Percentiles rank a stretch among this genome's conserved stretches.
phyloP scores from a whole-genome alignment of 2,888 invertebrate species.

The Andrena praecox region DNA sequence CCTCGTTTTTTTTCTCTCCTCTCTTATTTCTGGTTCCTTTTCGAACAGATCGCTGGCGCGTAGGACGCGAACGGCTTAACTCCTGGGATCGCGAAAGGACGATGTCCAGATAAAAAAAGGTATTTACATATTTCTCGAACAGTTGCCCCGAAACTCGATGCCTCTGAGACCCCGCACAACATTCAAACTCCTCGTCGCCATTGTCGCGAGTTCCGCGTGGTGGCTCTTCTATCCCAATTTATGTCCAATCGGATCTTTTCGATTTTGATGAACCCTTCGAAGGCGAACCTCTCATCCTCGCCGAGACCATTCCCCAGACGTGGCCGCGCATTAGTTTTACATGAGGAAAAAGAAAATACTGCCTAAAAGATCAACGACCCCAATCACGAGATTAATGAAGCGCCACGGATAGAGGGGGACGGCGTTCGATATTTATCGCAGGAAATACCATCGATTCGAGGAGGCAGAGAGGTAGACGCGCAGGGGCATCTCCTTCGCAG shows the following conservation, averaged over 20 bases:
- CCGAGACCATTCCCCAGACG: neutral
- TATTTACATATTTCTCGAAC: constrained; percentile 55
- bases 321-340: neutral
- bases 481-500: too few relatives aligned
- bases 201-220: constrained; percentile 16
- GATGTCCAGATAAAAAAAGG: constrained; percentile 49
- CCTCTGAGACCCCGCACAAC: constrained; percentile 30
- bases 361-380: neutral
- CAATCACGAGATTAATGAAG: constrained; percentile 20
- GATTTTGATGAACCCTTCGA: neutral
- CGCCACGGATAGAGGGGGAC: neutral
- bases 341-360: neutral
- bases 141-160: constrained; percentile 43
- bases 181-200: constrained; percentile 38
- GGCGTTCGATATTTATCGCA: constrained; percentile 36
- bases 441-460: neutral
- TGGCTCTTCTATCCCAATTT: neutral
- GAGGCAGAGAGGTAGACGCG: neutral
- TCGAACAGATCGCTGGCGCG: constrained; percentile 35
- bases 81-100: constrained; percentile 50
- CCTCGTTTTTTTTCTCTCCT: constrained; percentile 50
- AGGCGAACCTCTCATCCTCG: neutral
- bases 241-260: neutral
- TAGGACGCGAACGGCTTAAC: constrained; percentile 58
- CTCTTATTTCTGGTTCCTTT: constrained; percentile 21